Evolutionary conservation across 2,113 vertebrate genomes (phyloP), one percentile per base, ranked within the genome.

Genomic region (Falcunculus frontatus): DNA sequence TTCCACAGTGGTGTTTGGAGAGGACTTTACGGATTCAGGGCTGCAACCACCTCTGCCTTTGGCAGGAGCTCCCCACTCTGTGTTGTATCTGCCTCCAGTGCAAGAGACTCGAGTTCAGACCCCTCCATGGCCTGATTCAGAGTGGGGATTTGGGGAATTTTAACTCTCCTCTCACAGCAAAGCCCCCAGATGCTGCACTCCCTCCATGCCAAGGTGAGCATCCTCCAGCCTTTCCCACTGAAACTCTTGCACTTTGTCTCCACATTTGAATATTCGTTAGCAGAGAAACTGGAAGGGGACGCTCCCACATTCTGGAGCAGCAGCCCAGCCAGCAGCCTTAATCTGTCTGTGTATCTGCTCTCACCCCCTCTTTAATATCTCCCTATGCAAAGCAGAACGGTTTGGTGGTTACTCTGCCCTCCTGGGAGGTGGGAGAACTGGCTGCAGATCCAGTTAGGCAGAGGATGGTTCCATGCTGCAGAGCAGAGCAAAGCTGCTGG

Each of bases 361-460:
- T 92, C 60, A 55, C 32, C 29, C 83, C 86, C 47, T 84, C 39
- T 78, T 92, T 87, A 68, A 86, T 81, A 81, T 23, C 64, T 59
- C 68, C 7, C 76, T 63, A 89, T 95, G 91, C 94, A 96, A 96
- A 97, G 55, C 84, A 95, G 91, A 81, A 80, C 1, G 11, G 86
- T 89, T 88, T 89, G 91, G 76, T 95, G 80, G 89, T 95, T 95
- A 13, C 13, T 37, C 73, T 55, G 60, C 73, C 56, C 91, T 75
- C 76, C 86, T 81, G 73, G 77, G 68, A 89, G 86, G 83, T 80
- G 76, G 83, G 68, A 95, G 89, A 92, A 95, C 96, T 93, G 84
- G 89, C 90, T 92, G 21, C 33, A 22, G 30, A 93, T 78, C 89
- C 73, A 84, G 94, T 74, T 22, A 80, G 68, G 90, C 83, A 67